Conservation (phyloP, 2,113 vertebrate species). For the Casuarius casuarius region DNA sequence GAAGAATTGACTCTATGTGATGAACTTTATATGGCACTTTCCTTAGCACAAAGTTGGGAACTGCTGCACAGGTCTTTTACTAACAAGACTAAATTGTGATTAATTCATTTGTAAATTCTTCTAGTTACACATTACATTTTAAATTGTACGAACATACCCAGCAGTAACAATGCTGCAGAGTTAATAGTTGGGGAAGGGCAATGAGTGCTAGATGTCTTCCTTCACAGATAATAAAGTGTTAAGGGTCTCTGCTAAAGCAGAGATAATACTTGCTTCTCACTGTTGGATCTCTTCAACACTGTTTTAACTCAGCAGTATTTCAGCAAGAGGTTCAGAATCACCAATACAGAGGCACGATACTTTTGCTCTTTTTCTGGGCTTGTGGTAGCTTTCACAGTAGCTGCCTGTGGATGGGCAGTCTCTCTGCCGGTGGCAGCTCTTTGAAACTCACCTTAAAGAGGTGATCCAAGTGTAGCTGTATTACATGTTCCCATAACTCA, state of each 20-base stretch:
- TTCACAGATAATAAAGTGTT: not conserved
- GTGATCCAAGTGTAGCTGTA: not conserved
- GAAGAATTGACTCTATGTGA: not conserved
- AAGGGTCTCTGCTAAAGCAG: not conserved
- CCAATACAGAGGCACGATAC: not conserved
- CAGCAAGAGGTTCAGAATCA: not conserved
- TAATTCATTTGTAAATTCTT: not conserved
- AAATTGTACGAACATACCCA: not conserved
- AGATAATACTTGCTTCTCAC: not conserved
- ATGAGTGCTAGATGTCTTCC: not conserved
- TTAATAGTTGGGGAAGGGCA: not conserved
- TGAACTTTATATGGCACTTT: not conserved
- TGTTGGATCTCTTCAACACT: not conserved
- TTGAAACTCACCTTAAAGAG: not conserved
- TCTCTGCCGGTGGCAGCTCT: not conserved
- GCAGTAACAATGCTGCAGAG: not conserved
- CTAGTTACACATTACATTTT: not conserved
- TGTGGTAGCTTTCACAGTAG: not conserved
- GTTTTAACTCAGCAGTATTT: not conserved
- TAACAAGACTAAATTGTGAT: not conserved
- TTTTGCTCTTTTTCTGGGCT: not conserved
- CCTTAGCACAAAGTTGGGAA: not conserved
- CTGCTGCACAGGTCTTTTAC: accelerated
- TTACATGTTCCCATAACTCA: not conserved
- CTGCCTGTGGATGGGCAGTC: not conserved